These are phyloP conservation scores for Mormyrops attenuatus DNA, from an alignment of 2,797 vertebrate species.

Conservation along the genomic window DNA sequence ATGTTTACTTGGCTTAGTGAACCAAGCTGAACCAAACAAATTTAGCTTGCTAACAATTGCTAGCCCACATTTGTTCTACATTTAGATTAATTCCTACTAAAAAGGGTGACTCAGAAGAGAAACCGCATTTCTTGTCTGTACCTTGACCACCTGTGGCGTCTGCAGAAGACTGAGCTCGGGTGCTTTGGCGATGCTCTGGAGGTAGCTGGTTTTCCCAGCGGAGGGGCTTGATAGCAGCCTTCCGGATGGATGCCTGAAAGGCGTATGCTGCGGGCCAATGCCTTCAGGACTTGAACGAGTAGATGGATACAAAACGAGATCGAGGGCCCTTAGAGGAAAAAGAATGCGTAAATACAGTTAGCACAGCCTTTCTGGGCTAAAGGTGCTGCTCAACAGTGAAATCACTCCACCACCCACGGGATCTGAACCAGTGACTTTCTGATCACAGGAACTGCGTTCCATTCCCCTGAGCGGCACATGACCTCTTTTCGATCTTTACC, in stretches of 20 bases:
- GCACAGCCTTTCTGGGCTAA: background rate
- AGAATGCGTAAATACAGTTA: background rate
- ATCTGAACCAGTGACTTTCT: background rate
- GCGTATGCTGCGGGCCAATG: slow-evolving; percentile 48
- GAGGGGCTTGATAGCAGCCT: slow-evolving; percentile 51
- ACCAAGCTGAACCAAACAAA: background rate
- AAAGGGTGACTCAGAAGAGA: background rate
- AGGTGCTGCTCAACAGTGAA: background rate
- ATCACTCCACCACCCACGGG: background rate
- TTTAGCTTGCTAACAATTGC: background rate
- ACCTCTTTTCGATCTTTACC: background rate
- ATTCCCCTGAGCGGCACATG: background rate
- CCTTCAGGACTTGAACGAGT: slow-evolving; percentile 46
- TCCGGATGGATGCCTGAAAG: slow-evolving; percentile 50
- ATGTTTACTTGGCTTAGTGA: background rate
- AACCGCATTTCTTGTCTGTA: slow-evolving; percentile 39
- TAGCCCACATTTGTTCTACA: background rate
- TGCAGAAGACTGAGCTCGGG: slow-evolving; percentile 78
- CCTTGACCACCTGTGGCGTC: slow-evolving; percentile 84
- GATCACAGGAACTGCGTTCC: background rate
- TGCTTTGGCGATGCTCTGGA: slow-evolving; percentile 52
- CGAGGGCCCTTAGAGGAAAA: slow-evolving; percentile 62
- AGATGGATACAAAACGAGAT: slow-evolving; percentile 72
- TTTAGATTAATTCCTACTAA: background rate
- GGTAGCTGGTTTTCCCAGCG: slow-evolving; percentile 11